A percentile compares a stretch with the other conserved stretches of the same genome.
Evolutionary conservation across 2,888 invertebrate species (phyloP).

Genomic region (Drosophila mimetica): DNA sequence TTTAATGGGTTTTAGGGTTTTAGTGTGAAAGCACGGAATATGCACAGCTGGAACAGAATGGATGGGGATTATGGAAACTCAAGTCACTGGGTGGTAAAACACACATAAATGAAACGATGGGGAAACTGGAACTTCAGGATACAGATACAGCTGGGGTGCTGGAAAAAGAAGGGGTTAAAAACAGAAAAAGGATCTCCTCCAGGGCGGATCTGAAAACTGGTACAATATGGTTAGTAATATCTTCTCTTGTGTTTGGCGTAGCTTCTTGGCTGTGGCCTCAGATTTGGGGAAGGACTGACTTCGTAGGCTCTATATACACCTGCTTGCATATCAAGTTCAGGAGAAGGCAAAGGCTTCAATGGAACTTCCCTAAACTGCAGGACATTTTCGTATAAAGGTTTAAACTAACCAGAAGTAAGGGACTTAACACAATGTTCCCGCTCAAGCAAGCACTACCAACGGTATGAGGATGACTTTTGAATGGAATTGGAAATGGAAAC

Average conservation of each 20-base stretch:
- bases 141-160: not conserved
- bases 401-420: not conserved
- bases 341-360: not conserved
- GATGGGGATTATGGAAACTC: not conserved
- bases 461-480: not conserved
- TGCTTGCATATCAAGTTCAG: conserved; percentile 36
- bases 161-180: not conserved
- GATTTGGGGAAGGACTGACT: conserved; percentile 1
- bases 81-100: not conserved
- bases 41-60: not conserved
- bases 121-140: not conserved
- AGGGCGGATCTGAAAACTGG: conserved; percentile 22
- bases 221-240: conserved; percentile 14
- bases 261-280: conserved; percentile 39
- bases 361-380: not conserved
- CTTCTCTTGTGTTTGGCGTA: conserved; percentile 35
- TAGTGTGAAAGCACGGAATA: not conserved
- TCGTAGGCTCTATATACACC: not conserved
- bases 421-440: not conserved
- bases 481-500: not conserved
- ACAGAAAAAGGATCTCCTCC: conserved; percentile 21
- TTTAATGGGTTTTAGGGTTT: not conserved
- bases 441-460: conserved; percentile 10
- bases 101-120: conserved; percentile 10
- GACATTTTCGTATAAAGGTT: not conserved